Evolutionary conservation across 1,140 invertebrate genomes (phyloP).

Genomic region (Drosophila mojavensis): DNA sequence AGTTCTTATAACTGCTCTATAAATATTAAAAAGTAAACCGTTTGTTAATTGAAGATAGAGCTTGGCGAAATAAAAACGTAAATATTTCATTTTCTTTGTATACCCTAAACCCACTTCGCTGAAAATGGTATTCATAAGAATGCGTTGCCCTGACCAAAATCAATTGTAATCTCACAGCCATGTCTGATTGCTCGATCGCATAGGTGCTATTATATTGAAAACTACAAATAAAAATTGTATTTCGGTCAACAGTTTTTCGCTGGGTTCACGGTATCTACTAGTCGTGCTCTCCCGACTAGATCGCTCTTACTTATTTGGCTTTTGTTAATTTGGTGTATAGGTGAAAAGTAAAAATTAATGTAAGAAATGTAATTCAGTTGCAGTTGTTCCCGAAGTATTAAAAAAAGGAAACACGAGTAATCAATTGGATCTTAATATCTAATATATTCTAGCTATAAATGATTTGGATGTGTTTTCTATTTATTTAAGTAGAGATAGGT

Average conservation of each 20-base stretch:
- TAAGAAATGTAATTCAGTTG: conserved; percentile 31
- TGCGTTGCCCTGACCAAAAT: no score
- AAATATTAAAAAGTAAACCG: conserved; percentile 8
- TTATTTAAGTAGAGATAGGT: conserved; percentile 41
- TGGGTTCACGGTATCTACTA: no score
- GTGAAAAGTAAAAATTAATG: conserved; percentile 28
- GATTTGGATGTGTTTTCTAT: conserved; percentile 14
- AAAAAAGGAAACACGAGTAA: conserved; percentile 12
- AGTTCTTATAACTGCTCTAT: conserved; percentile 5
- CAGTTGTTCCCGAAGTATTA: background rate
- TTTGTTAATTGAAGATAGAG: conserved; percentile 11
- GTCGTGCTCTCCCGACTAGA: no score
- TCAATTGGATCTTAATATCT: conserved; percentile 22
- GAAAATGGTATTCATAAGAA: no score
- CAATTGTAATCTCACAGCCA: no score
- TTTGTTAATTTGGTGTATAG: conserved; percentile 24
- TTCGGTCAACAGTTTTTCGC: no score
- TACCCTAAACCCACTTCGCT: background rate
- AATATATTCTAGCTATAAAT: conserved; percentile 2
- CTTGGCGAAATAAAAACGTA: background rate
- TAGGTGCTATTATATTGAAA: no score
- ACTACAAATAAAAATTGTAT: no score
- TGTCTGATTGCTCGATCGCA: no score
- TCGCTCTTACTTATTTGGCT: no score
- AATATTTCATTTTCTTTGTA: background rate